Percentiles rank a stretch among this genome's conserved stretches.
Conservation (phyloP, 2,888 invertebrate species). For the Conistra vaccinii region DNA sequence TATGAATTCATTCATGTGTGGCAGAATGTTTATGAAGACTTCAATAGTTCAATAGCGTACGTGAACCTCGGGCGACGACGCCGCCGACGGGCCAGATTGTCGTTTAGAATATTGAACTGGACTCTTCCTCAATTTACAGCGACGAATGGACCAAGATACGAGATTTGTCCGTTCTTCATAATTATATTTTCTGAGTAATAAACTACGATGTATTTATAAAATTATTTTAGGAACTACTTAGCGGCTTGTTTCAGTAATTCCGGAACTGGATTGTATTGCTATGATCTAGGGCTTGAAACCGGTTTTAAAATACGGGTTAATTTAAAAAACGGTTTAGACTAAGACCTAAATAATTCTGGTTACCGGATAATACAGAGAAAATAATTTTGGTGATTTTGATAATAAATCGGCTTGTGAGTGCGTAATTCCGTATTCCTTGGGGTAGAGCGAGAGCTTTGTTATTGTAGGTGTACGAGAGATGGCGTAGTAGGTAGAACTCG, state of each 20-base stretch:
- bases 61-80: conserved; percentile 11
- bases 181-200: conserved; percentile 16
- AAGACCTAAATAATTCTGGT: too few species aligned
- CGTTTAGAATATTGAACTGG: conserved; percentile 31
- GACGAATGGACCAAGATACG: conserved; percentile 23
- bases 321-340: too few species aligned
- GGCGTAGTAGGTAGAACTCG: too few species aligned
- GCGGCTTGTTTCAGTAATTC: not conserved
- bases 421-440: too few species aligned
- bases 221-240: not conserved
- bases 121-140: conserved; percentile 39
- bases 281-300: too few species aligned
- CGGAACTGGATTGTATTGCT: not conserved
- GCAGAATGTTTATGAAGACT: conserved; percentile 26
- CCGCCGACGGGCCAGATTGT: conserved; percentile 16
- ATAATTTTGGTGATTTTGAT: too few species aligned
- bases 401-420: too few species aligned
- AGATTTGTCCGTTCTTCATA: conserved; percentile 10
- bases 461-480: too few species aligned
- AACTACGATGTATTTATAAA: not conserved
- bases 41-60: conserved; percentile 34
- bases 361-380: too few species aligned
- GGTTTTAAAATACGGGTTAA: too few species aligned
- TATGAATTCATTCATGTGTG: conserved; percentile 42
- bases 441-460: too few species aligned